Evolutionary conservation across 2,888 invertebrate species (phyloP).

Genomic region (Heliconius hortense): DNA sequence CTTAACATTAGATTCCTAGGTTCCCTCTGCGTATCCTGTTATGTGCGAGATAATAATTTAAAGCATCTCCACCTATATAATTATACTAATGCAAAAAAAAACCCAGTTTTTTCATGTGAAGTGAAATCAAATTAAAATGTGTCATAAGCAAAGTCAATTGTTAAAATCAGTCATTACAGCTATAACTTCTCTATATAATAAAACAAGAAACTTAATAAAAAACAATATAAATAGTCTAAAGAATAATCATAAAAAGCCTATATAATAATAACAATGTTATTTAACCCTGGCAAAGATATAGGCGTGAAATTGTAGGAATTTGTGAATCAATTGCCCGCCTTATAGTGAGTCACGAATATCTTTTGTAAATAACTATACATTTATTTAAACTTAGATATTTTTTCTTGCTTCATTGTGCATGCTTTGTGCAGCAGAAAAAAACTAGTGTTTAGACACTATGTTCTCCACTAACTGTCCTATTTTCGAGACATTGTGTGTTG

Average conservation of each 20-base stretch:
- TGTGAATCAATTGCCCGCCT: conserved; percentile 6
- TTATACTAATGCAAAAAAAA: no score
- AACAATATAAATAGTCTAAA: neutral
- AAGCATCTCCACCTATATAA: no score
- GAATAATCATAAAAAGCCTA: conserved; percentile 5
- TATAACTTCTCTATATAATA: neutral
- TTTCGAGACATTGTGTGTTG: neutral
- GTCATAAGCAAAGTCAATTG: neutral
- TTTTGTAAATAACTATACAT: neutral
- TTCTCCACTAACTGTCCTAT: neutral
- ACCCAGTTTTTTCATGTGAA: no score
- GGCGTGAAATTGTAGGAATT: conserved; percentile 17
- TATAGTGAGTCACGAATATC: neutral
- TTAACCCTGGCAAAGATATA: conserved; percentile 15
- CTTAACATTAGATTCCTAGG: no score
- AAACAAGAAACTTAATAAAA: neutral
- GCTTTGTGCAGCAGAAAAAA: neutral
- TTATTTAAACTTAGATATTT: neutral
- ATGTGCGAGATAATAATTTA: no score
- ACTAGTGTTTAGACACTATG: neutral
- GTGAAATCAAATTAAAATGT: no score
- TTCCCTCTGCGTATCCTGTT: no score
- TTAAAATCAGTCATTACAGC: neutral
- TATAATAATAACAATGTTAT: conserved; percentile 3
- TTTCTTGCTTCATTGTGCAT: neutral